Base-by-base conservation (phyloP, 1,140 invertebrate genomes). In the Pollicipes pollicipes region DNA sequence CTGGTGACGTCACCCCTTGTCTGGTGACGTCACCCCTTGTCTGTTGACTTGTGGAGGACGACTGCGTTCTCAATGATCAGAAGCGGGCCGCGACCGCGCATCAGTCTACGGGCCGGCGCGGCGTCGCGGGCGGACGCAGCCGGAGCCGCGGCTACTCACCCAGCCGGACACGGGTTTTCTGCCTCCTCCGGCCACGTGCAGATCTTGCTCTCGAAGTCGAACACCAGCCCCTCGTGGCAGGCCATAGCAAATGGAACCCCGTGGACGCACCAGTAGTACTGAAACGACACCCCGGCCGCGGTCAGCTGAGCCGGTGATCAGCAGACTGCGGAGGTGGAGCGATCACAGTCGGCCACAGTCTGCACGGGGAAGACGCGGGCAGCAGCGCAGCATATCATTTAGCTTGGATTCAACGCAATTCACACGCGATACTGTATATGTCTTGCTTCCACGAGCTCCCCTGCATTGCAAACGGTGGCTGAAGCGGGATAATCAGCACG, bases 181-280 rank as follows among this genome's bases (percentile, higher is more conserved):
- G 21, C 63, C 4, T 21, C 63, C 63, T 64, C 63, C 24, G 63
- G 63, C 63, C 63, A 64, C 24, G 21, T 64, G 63, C 63, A 64
- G 10, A 16, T 10, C 6, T 24, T 27, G 63, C 27, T 64, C 6
- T 4, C 27, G 26, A 64, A 64, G 63, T 64, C 26, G 27, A 64
- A 64, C 63, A 64, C 63, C 6, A 64, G 63, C 6, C 63, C 63
- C 10, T 64, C 63, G 21, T 4, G 10, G 24, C 63, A 64, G 24
- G 10, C 21, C 8, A 4, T n/a, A n/a, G n/a, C 63, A n/a, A 6
- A 16, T n/a, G 21, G 63, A 64, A 64, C 63, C 24, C 27, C 27
- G 63, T 64, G 63, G 10, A 64, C 63, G 27, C 63, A 64, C 63
- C 63, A 64, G 63, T 64, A 64, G 63, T 64, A 64, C 63, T 64